phyloP scores from a whole-genome alignment of 53 echinoderm and acorn worm genomes.

The Glandiceps talaboti region DNA sequence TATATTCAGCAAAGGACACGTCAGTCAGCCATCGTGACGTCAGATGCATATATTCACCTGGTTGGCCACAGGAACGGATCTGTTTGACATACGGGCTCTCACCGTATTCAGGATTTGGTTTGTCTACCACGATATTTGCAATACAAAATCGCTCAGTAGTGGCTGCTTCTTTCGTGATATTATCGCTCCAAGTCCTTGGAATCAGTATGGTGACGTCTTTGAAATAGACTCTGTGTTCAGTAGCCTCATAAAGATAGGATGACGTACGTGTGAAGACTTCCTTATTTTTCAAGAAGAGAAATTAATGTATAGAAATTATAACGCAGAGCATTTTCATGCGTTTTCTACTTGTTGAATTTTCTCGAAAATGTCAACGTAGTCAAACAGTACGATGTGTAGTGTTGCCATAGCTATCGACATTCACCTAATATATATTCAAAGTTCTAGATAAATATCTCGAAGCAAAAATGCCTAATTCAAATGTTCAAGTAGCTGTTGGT shows the following conservation, averaged over 20 bases:
- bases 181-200: conserved; percentile 49
- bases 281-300: too few species aligned
- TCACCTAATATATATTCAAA: too few species aligned
- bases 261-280: conserved; percentile 33
- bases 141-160: conserved; percentile 49
- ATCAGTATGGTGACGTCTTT: conserved; percentile 55
- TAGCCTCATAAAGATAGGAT: conserved; percentile 42
- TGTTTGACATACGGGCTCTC: conserved; percentile 53
- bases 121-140: conserved; percentile 59
- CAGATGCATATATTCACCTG: conserved; percentile 40
- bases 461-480: too few species aligned
- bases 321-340: too few species aligned
- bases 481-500: too few species aligned
- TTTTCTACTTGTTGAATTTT: too few species aligned
- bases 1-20: background rate
- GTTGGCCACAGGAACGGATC: conserved; percentile 43
- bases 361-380: too few species aligned
- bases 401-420: too few species aligned
- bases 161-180: conserved; percentile 42
- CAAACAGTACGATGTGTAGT: too few species aligned
- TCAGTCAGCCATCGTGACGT: conserved; percentile 4
- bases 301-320: too few species aligned
- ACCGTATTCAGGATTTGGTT: conserved; percentile 36
- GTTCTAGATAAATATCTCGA: too few species aligned
- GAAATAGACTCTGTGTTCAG: conserved; percentile 40